Evolutionary conservation across 1,140 invertebrate genomes (phyloP).

Genomic region (Holcopasites calliopsidis): DNA sequence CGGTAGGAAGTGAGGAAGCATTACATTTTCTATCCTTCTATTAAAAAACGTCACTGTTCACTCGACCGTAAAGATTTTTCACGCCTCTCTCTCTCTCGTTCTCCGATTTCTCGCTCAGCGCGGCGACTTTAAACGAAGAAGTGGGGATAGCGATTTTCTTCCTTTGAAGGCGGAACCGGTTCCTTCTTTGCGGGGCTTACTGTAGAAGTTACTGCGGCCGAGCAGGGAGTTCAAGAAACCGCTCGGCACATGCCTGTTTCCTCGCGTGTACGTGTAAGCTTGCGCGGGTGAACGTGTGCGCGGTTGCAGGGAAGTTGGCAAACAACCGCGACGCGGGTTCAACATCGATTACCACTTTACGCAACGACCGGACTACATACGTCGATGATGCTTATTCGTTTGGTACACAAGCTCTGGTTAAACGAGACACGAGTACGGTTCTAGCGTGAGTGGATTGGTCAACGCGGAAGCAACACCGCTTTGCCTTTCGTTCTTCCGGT

Average conservation of each 20-base stretch:
- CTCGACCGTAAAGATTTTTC: no score
- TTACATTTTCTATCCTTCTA: no score
- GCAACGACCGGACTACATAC: constrained; percentile 9
- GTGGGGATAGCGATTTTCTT: no score
- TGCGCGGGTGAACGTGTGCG: no score
- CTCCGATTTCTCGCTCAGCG: no score
- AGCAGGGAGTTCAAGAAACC: background rate
- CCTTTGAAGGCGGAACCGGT: no score
- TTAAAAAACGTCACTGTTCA: no score
- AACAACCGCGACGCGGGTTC: constrained; percentile 6
- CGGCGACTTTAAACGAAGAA: no score
- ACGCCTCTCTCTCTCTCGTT: no score
- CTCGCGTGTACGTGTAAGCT: no score
- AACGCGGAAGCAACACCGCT: background rate
- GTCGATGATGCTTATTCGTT: constrained; percentile 25
- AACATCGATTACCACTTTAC: constrained; percentile 41
- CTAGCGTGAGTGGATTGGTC: background rate
- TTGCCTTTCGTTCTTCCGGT: background rate
- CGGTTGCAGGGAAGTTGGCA: background rate
- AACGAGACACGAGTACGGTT: background rate
- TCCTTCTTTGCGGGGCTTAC: no score
- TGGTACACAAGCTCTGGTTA: constrained; percentile 13
- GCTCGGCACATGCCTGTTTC: background rate
- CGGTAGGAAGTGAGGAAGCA: no score
- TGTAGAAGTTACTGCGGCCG: background rate